These are phyloP conservation scores for Tortrix viridana DNA, from an alignment of 2,888 invertebrate genomes.

Conservation along the genomic window DNA sequence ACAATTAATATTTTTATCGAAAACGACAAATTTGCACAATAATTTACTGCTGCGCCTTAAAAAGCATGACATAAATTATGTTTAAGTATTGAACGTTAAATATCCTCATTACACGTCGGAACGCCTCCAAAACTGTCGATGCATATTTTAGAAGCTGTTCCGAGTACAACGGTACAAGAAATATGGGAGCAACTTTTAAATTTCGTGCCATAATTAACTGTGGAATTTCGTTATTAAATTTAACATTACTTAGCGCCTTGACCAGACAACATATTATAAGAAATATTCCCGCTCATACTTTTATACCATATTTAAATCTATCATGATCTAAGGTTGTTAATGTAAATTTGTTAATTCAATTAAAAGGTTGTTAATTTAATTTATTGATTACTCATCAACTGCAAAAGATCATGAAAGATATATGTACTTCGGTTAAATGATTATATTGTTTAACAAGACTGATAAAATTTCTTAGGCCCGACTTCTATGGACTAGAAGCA, in stretches of 20 bases:
- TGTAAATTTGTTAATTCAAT: too few species aligned
- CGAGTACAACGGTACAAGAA: slow-evolving; percentile 55
- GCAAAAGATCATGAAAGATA: too few species aligned
- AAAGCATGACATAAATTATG: slow-evolving; percentile 60
- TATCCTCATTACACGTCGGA: slow-evolving; percentile 72
- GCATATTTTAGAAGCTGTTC: slow-evolving; percentile 71
- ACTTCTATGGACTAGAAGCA: too few species aligned
- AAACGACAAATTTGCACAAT: too few species aligned
- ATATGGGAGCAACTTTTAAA: slow-evolving; percentile 36
- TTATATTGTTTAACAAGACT: too few species aligned
- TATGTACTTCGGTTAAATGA: too few species aligned
- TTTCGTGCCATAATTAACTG: slow-evolving; percentile 33
- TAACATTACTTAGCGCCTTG: not conserved
- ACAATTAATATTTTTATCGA: too few species aligned
- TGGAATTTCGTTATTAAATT: slow-evolving; percentile 33
- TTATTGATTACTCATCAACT: too few species aligned
- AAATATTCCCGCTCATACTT: not conserved
- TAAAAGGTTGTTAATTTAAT: too few species aligned
- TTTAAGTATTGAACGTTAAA: slow-evolving; percentile 66
- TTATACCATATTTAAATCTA: too few species aligned
- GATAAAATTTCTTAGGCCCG: too few species aligned
- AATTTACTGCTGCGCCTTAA: slow-evolving; percentile 46
- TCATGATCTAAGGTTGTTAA: too few species aligned
- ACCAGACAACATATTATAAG: not conserved
- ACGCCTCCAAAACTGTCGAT: slow-evolving; percentile 73